Base-by-base conservation (phyloP, 1,140 invertebrate genomes). In the Bradysia coprophila region DNA sequence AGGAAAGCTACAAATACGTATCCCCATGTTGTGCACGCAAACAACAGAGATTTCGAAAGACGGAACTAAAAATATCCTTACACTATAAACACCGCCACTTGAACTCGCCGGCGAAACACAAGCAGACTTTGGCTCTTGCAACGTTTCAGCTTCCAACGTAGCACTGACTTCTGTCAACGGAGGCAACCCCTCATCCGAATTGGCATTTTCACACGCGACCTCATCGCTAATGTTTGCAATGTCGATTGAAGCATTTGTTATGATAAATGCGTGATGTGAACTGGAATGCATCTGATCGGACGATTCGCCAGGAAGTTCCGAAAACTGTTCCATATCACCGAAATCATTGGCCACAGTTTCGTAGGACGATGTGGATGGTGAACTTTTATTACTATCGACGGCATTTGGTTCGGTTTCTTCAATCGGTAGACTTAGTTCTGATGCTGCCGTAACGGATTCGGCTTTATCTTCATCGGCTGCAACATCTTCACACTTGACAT, bases 11-110 rank as follows among this genome's bases (percentile, higher is more conserved):
- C n/a, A n/a, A n/a, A n/a, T n/a, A n/a, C n/a, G n/a, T n/a, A n/a
- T n/a, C n/a, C n/a, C n/a, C n/a, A n/a, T n/a, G n/a, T n/a, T n/a
- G n/a, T n/a, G n/a, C n/a, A n/a, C n/a, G n/a, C n/a, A n/a, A n/a
- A n/a, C n/a, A n/a, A n/a, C n/a, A n/a, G n/a, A n/a, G n/a, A n/a
- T n/a, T n/a, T n/a, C n/a, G n/a, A n/a, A n/a, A n/a, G n/a, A n/a
- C n/a, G n/a, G n/a, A n/a, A n/a, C n/a, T n/a, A n/a, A n/a, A n/a
- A n/a, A n/a, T n/a, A n/a, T n/a, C n/a, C n/a, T n/a, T n/a, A n/a
- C n/a, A n/a, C n/a, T 79, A 56, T 90, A 91, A 33, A 88, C 75
- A 1, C 87, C 87, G 1, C 87, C 86, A 63, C 88, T 83, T 24
- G 80, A 83, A 50, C 81, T 85, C 4, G 77, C 81, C 2, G 81